These are phyloP conservation scores for Leistus spinibarbis DNA, from an alignment of 2,888 invertebrate species.

Conservation along the genomic window DNA sequence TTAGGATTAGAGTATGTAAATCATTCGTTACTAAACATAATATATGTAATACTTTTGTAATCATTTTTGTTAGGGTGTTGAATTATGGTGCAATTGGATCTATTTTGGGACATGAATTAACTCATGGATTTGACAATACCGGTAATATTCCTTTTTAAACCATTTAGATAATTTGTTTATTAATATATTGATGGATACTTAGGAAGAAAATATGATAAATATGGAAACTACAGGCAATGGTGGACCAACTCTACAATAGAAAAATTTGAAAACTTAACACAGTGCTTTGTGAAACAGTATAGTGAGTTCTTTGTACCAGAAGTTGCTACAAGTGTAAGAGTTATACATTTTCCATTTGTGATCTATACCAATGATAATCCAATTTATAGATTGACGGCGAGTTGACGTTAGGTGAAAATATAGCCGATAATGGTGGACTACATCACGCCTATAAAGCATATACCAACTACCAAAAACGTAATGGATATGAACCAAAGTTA, in stretches of 20 bases:
- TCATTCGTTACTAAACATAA: slow-evolving; percentile 21
- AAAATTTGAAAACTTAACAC: slow-evolving; percentile 75
- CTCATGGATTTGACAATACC: slow-evolving; percentile 65
- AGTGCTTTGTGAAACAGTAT: slow-evolving; percentile 89
- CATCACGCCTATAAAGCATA: slow-evolving; percentile 75
- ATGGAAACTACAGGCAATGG: slow-evolving; percentile 88
- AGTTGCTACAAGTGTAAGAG: slow-evolving; percentile 66
- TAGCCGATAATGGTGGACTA: slow-evolving; percentile 84
- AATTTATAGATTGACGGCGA: slow-evolving; percentile 71
- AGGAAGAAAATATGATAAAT: slow-evolving; percentile 84
- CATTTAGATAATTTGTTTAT: not conserved
- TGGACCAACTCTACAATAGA: slow-evolving; percentile 81
- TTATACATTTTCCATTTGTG: not conserved
- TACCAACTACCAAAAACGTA: slow-evolving; percentile 62
- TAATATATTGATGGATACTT: slow-evolving; percentile 40
- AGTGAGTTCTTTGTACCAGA: slow-evolving; percentile 69
- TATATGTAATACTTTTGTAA: slow-evolving; percentile 1
- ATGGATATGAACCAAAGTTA: slow-evolving; percentile 67
- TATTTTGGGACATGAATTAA: slow-evolving; percentile 76
- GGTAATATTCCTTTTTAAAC: slow-evolving; percentile 48
- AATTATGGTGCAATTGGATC: slow-evolving; percentile 84
- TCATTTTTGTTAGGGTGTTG: slow-evolving; percentile 64
- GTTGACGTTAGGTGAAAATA: slow-evolving; percentile 78
- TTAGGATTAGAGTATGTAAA: slow-evolving; percentile 80
- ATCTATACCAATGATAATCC: not conserved